Evolutionary conservation across 1,140 invertebrate species (phyloP).

Genomic region (Drosophila hydei): DNA sequence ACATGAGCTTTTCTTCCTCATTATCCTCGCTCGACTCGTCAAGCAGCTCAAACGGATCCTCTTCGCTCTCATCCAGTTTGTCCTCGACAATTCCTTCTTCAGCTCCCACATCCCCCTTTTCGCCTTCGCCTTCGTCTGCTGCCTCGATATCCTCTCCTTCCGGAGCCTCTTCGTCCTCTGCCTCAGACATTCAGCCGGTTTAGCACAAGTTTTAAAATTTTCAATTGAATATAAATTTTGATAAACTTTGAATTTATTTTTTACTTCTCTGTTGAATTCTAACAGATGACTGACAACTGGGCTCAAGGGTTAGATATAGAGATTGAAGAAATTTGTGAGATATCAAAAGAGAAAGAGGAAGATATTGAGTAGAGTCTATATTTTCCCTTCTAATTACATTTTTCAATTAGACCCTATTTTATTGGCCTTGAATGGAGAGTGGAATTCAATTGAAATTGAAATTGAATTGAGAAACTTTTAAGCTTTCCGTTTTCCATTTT

Average conservation of each 20-base stretch:
- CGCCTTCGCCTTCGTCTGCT: not conserved
- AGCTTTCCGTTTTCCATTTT: not conserved
- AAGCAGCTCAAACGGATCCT: conserved; percentile 51
- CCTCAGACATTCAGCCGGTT: conserved; percentile 18
- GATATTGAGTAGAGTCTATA: too few relatives aligned
- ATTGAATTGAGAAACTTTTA: not conserved
- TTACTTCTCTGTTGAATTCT: not conserved
- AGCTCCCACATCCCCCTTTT: not conserved
- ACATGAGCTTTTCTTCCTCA: conserved; percentile 47
- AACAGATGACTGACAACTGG: not conserved
- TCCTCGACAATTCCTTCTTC: conserved; percentile 1
- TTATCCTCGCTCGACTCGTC: conserved; percentile 41
- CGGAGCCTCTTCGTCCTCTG: not conserved
- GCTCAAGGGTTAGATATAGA: too few relatives aligned
- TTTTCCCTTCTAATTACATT: too few relatives aligned
- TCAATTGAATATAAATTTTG: not conserved
- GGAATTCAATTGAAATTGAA: not conserved
- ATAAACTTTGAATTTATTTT: not conserved
- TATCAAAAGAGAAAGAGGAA: too few relatives aligned
- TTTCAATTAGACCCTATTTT: too few relatives aligned
- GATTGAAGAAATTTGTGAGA: too few relatives aligned
- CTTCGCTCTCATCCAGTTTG: not conserved
- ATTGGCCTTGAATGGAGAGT: not conserved
- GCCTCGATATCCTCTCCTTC: not conserved
- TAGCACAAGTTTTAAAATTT: conserved; percentile 2